These are phyloP conservation scores for Zygogramma bicolorata DNA, from an alignment of 2,888 invertebrate genomes.

Conservation along the genomic window DNA sequence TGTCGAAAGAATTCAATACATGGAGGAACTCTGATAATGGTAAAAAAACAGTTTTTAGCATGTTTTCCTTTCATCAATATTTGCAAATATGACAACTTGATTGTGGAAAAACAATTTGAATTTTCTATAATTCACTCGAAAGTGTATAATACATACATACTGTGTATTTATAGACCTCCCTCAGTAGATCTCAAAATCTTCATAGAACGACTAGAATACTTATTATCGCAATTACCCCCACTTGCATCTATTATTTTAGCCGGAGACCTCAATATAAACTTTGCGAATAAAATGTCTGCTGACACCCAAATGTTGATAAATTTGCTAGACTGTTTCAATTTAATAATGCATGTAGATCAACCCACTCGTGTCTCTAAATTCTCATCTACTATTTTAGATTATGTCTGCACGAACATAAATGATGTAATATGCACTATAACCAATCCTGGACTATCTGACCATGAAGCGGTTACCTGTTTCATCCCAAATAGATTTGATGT, in stretches of 20 bases:
- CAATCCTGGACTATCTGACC: slow-evolving; percentile 7
- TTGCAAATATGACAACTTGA: slow-evolving; percentile 6
- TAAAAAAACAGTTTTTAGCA: neutral
- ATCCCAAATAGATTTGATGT: neutral
- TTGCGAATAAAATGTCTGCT: neutral
- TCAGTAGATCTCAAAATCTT: neutral
- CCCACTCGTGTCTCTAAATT: no score
- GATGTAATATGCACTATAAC: neutral
- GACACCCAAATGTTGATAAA: slow-evolving; percentile 12
- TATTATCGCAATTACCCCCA: neutral
- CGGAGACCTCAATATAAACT: neutral
- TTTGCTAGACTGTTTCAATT: slow-evolving; percentile 1
- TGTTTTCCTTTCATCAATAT: neutral
- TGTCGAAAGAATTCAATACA: neutral
- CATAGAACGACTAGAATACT: slow-evolving; percentile 8
- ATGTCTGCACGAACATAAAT: no score
- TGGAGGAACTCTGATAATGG: neutral
- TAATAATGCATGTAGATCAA: slow-evolving; percentile 2
- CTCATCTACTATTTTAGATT: no score
- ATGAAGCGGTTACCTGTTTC: neutral
- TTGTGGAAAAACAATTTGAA: slow-evolving; percentile 2
- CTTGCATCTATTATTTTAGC: neutral
- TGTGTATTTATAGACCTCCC: neutral
- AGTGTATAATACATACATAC: neutral
- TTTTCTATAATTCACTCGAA: slow-evolving; percentile 2